Evolutionary conservation across 2,113 vertebrate species (phyloP).

Genomic region (Pogonocichla stellata): DNA sequence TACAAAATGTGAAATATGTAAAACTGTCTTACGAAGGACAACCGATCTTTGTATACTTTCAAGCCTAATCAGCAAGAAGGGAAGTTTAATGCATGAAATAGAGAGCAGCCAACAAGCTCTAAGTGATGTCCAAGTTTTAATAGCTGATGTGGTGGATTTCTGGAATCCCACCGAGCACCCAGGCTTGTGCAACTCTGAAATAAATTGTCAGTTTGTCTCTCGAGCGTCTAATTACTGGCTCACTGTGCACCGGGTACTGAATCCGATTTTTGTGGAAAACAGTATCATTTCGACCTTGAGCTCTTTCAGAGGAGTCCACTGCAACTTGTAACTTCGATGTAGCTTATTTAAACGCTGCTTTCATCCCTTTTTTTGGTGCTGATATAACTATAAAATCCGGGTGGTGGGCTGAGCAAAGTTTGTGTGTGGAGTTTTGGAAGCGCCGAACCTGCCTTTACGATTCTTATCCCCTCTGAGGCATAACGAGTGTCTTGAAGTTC

Average conservation of each 20-base stretch:
- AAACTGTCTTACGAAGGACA: background rate
- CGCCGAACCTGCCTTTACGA: fast-evolving
- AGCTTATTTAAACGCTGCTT: background rate
- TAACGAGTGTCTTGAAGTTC: fast-evolving
- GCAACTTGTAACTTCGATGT: background rate
- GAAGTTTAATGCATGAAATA: background rate
- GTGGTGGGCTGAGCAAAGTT: fast-evolving
- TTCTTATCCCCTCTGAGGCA: fast-evolving
- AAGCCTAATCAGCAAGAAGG: background rate
- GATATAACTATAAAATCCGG: fast-evolving
- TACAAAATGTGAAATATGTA: background rate
- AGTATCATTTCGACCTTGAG: background rate
- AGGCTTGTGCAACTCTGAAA: background rate
- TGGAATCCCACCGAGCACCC: background rate
- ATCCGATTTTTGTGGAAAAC: background rate
- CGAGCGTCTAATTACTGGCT: background rate
- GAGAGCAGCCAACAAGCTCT: background rate
- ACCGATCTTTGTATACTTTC: background rate
- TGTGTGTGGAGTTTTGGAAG: fast-evolving
- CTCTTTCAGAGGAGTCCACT: background rate
- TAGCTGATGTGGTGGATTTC: background rate
- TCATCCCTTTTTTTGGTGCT: background rate
- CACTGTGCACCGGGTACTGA: background rate
- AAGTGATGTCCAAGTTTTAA: background rate
- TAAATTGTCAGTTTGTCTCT: background rate